Base-by-base conservation (phyloP, 1,140 invertebrate species). In the Drosophila willistoni region DNA sequence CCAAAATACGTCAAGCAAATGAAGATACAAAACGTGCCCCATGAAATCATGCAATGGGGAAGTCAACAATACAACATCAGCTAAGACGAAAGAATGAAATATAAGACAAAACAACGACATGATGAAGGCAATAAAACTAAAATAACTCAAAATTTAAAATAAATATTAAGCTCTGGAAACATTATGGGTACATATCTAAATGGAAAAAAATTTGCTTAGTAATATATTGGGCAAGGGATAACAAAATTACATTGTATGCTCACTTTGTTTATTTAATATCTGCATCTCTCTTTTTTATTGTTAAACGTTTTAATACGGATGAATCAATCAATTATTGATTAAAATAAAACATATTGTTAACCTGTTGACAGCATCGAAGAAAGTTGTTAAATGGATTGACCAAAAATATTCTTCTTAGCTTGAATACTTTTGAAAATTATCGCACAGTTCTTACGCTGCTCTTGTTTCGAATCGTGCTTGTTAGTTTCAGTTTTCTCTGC, bases 1-100 rank as follows among this genome's bases (percentile, higher is more conserved):
- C 33, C 34, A 22, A 13, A 47, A 56, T 47, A 79, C 76, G 79
- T 82, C 54, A 76, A 68, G 68, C 73, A 71, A 68, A 66, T 72
- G 64, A 65, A 68, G 72, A 75, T 71, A 66, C 67, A 71, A 71
- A 71, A 72, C 74, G 74, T 77, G 74, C 62, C 17, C 17, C 19
- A 22, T 22, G 17, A 36, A 59, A 51, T 34, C 55, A 64, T 65
- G 17, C 7, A 29, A 57, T 7, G n/a, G n/a, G 1, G 22, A 13
- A 13, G 9, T 1, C 10, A 51, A 60, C 22, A 3, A 51, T 5
- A n/a, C 9, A 63, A 62, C 33, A 34, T 17, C 29, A 7, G 29
- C 29, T 29, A 29, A 5, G n/a, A 29, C 62, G 68, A 56, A 73
- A 63, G 64, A 41, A 59, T 68, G n/a, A 33, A 59, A 41, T 13